Conservation (phyloP, 23 tunicate species). For the Aplidium turbinatum region DNA sequence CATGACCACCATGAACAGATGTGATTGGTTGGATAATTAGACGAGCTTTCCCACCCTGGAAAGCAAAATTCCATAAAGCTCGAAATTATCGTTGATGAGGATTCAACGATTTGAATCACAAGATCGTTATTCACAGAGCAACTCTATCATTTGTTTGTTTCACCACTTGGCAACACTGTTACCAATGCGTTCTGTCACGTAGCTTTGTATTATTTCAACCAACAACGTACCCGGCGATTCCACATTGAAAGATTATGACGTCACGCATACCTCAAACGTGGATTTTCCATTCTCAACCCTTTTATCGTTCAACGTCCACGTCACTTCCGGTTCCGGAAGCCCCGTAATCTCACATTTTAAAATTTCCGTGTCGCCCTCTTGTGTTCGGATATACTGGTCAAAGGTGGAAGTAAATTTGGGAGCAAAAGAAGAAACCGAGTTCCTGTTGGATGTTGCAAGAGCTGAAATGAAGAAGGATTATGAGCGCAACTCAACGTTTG, state of each 20-base stretch:
- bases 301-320: slow-evolving; percentile 66
- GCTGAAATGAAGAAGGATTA: slow-evolving; percentile 25
- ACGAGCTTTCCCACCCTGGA: slow-evolving; percentile 57
- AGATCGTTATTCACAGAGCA: too few species aligned
- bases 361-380: slow-evolving; percentile 78
- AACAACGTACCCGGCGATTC: too few species aligned
- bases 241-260: too few species aligned
- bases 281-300: slow-evolving; percentile 44
- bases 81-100: too few species aligned
- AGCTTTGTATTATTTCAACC: too few species aligned
- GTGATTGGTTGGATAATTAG: slow-evolving; percentile 51
- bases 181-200: too few species aligned
- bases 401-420: slow-evolving; percentile 67
- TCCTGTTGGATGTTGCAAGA: slow-evolving; percentile 43
- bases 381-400: slow-evolving; percentile 78
- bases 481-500: too few species aligned
- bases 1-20: slow-evolving; percentile 54
- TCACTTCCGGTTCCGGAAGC: slow-evolving; percentile 71
- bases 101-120: too few species aligned
- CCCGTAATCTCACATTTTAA: slow-evolving; percentile 69
- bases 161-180: too few species aligned
- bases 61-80: background rate
- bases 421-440: slow-evolving; percentile 35
- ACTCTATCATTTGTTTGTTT: too few species aligned
- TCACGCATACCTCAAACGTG: slow-evolving; percentile 50